phyloP scores from a whole-genome alignment of 1,140 invertebrate species.

The Andrena cerasifolii region DNA sequence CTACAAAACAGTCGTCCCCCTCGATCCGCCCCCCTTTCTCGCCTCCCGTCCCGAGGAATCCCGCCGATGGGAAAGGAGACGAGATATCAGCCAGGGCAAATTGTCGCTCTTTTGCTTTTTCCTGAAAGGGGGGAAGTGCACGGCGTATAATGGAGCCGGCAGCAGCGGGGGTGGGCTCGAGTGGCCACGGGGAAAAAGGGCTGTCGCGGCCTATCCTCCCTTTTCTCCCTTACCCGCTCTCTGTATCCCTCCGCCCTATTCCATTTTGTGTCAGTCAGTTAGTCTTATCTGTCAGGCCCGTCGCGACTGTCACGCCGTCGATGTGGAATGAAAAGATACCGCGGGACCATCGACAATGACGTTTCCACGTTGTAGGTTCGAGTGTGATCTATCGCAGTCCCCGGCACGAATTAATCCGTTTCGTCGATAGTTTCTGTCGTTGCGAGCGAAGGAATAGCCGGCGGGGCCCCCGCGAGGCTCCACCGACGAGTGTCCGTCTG shows the following conservation, averaged over 20 bases:
- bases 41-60: constrained; percentile 6
- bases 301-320: constrained; percentile 37
- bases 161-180: constrained; percentile 47
- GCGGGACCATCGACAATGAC: constrained; percentile 25
- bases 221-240: no score
- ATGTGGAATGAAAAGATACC: constrained; percentile 56
- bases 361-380: constrained; percentile 10
- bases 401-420: constrained; percentile 24
- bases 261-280: constrained; percentile 42
- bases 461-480: background rate
- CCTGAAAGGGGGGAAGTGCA: constrained; percentile 2
- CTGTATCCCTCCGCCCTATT: constrained; percentile 26
- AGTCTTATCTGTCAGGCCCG: constrained; percentile 22
- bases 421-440: constrained; percentile 18
- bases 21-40: background rate
- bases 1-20: constrained; percentile 28
- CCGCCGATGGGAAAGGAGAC: constrained; percentile 49
- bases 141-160: constrained; percentile 58
- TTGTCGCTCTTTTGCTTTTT: constrained; percentile 57
- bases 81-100: constrained; percentile 53
- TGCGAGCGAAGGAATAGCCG: background rate
- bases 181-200: constrained; percentile 46
- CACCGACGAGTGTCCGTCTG: constrained; percentile 21
- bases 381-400: constrained; percentile 26
- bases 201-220: constrained; percentile 31